These are phyloP conservation scores for Scaptomyza caliginosa DNA, from an alignment of 2,888 invertebrate genomes.

Conservation along the genomic window DNA sequence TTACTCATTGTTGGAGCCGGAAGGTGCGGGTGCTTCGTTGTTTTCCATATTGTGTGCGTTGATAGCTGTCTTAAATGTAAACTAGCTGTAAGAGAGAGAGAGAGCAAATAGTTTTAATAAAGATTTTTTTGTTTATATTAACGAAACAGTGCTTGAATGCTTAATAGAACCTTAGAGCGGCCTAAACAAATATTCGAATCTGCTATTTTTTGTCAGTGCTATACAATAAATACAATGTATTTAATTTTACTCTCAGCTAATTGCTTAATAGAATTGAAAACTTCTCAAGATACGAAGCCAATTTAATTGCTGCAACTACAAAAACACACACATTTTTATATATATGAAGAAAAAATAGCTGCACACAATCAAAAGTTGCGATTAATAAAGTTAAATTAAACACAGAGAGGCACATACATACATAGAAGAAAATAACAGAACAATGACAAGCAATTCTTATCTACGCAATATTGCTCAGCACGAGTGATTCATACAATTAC, in stretches of 20 bases:
- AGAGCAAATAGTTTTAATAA: not conserved
- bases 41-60: slow-evolving; percentile 61
- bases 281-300: slow-evolving; percentile 14
- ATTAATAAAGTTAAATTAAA: slow-evolving; percentile 34
- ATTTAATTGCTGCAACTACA: slow-evolving; percentile 11
- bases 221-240: too few relatives aligned
- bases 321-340: not conserved
- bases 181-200: not conserved
- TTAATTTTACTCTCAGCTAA: not conserved
- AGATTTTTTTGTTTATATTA: too few relatives aligned
- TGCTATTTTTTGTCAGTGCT: too few relatives aligned
- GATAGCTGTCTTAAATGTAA: slow-evolving; percentile 9
- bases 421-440: slow-evolving; percentile 6
- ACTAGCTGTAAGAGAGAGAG: slow-evolving; percentile 15
- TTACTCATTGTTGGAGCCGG: slow-evolving; percentile 74
- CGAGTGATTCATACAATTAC: slow-evolving; percentile 44
- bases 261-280: slow-evolving; percentile 20
- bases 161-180: not conserved
- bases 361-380: slow-evolving; percentile 23
- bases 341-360: not conserved
- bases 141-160: too few relatives aligned
- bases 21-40: slow-evolving; percentile 70
- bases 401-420: slow-evolving; percentile 1
- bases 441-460: slow-evolving; percentile 57
- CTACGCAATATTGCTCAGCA: slow-evolving; percentile 51